Percentiles rank a stretch among this genome's conserved stretches.
Evolutionary conservation across 2,888 invertebrate genomes (phyloP).

Genomic region (Stenoptilia bipunctidactyla): DNA sequence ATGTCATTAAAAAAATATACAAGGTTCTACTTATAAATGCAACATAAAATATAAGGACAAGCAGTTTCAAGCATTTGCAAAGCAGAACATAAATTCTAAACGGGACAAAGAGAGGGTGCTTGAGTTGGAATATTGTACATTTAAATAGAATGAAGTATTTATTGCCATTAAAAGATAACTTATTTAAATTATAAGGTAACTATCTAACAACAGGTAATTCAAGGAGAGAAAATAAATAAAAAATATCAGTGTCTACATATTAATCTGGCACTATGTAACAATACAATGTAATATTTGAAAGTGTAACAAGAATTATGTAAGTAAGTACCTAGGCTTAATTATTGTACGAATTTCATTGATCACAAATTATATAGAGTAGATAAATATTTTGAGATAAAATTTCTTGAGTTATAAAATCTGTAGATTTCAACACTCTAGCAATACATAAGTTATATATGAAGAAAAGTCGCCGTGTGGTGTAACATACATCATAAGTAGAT

Average conservation of each 20-base stretch:
- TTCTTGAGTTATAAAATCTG: constrained; percentile 37
- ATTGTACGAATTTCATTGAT: constrained; percentile 65
- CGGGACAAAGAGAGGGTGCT: not conserved
- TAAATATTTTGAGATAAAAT: constrained; percentile 34
- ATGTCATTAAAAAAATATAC: not conserved
- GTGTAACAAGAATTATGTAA: constrained; percentile 47
- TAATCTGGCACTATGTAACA: not conserved
- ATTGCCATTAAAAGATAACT: no score
- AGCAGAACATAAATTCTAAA: not conserved
- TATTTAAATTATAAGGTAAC: no score
- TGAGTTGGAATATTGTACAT: not conserved
- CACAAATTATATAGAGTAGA: constrained; percentile 36
- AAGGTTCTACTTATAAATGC: no score
- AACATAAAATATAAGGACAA: not conserved
- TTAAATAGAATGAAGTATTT: no score
- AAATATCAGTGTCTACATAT: not conserved
- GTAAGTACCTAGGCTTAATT: constrained; percentile 24
- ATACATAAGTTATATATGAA: constrained; percentile 25
- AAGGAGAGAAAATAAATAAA: constrained; percentile 27
- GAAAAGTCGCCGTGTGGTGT: constrained; percentile 28
- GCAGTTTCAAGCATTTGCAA: not conserved
- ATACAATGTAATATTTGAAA: constrained; percentile 15
- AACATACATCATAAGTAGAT: constrained; percentile 16
- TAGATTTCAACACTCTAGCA: constrained; percentile 29
- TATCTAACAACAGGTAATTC: not conserved